Evolutionary conservation across 2,888 invertebrate species (phyloP).

Genomic region (Scotopteryx bipunctaria): DNA sequence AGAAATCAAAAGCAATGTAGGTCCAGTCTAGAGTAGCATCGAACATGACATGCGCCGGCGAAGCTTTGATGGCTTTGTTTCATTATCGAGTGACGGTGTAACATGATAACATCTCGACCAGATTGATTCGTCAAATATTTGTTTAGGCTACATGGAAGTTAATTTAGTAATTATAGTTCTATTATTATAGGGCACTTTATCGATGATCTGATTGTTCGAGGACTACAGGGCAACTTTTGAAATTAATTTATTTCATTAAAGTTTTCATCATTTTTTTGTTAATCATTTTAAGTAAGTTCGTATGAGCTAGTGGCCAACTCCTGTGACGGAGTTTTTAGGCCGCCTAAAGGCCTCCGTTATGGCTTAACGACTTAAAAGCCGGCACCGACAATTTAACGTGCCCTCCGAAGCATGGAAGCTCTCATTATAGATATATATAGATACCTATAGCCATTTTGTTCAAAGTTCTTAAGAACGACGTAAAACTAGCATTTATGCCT

Average conservation of each 20-base stretch:
- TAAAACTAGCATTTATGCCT: too few species aligned
- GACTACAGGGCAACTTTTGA: not conserved
- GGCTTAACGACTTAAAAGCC: too few species aligned
- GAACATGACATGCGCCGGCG: conserved; percentile 40
- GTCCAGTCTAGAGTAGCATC: conserved; percentile 5
- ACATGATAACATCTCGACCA: conserved; percentile 67
- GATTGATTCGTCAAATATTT: conserved; percentile 65
- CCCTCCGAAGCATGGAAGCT: too few species aligned
- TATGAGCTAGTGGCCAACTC: not conserved
- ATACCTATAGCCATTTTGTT: too few species aligned
- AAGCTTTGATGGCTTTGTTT: conserved; percentile 61
- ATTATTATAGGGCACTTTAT: conserved; percentile 20
- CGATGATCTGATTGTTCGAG: conserved; percentile 2
- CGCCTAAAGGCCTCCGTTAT: too few species aligned
- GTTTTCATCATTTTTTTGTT: too few species aligned
- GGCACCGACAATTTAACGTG: too few species aligned
- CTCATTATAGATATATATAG: too few species aligned
- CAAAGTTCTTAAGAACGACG: too few species aligned
- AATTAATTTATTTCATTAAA: not conserved
- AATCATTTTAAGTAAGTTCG: not conserved
- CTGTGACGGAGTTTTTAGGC: too few species aligned
- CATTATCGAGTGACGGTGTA: conserved; percentile 63
- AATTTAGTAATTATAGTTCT: conserved; percentile 50
- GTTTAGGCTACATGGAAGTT: conserved; percentile 54
- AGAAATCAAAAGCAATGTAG: not conserved